A percentile compares a stretch with the other conserved stretches of the same genome.
These are phyloP conservation scores for Promerops cafer DNA, from an alignment of 2,113 vertebrate species.

Conservation along the genomic window DNA sequence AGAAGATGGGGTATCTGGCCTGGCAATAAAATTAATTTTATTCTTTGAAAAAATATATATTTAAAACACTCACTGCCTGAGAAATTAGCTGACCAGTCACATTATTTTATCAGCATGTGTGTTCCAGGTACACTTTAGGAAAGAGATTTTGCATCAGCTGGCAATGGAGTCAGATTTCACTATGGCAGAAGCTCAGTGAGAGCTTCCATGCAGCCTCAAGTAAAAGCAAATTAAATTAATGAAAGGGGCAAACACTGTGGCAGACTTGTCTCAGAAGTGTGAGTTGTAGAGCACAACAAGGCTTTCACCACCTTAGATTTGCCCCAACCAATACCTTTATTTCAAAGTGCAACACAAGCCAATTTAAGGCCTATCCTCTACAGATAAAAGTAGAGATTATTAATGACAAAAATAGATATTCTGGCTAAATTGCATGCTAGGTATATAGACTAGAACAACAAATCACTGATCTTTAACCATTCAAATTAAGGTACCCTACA, in stretches of 20 bases:
- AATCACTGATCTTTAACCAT: background rate
- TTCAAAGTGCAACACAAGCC: background rate
- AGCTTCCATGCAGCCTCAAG: background rate
- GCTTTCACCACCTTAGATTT: background rate
- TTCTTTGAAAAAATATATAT: background rate
- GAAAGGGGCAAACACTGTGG: background rate
- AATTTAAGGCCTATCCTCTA: background rate
- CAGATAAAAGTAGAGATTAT: background rate
- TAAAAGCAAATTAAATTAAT: background rate
- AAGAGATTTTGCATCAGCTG: background rate
- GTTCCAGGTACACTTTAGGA: background rate
- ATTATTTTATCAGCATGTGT: background rate
- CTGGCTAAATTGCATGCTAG: background rate
- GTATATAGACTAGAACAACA: background rate
- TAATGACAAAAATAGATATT: background rate
- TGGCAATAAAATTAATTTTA: background rate
- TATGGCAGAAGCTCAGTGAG: background rate
- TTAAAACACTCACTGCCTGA: background rate
- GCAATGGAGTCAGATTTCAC: background rate
- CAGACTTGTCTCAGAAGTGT: background rate
- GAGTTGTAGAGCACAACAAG: background rate
- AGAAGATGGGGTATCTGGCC: background rate
- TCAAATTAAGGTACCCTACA: background rate
- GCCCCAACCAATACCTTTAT: background rate
- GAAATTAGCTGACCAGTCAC: background rate